These are phyloP conservation scores for Dryobates pubescens DNA, from an alignment of 2,797 vertebrate species.

Conservation along the genomic window DNA sequence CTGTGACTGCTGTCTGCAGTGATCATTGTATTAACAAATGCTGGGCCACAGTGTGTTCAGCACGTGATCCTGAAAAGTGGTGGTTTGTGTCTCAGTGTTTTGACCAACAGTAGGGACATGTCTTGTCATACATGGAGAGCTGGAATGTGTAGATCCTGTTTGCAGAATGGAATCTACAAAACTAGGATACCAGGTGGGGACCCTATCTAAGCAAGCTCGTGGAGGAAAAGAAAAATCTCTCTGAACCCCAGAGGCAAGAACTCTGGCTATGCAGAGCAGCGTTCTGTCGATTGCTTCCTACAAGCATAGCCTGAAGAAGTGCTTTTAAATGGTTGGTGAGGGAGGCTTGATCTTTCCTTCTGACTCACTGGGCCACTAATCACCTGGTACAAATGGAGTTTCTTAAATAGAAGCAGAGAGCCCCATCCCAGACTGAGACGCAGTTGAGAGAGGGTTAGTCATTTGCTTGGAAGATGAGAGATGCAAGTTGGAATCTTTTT, in stretches of 20 bases:
- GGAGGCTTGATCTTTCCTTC: background rate
- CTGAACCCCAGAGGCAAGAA: rapidly evolving
- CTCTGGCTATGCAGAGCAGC: rapidly evolving
- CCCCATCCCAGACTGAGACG: background rate
- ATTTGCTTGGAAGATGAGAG: background rate
- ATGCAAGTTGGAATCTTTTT: background rate
- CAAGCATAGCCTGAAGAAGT: background rate
- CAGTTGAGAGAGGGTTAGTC: constrained; percentile 22
- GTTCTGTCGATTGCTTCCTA: background rate
- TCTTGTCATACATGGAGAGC: background rate
- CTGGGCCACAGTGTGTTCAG: background rate
- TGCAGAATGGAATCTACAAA: background rate
- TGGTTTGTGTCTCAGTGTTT: background rate
- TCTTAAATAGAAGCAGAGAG: background rate
- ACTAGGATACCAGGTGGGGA: rapidly evolving
- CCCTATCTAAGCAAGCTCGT: background rate
- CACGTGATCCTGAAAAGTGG: background rate
- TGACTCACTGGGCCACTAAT: background rate
- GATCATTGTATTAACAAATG: background rate
- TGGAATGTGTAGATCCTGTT: background rate
- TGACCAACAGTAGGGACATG: rapidly evolving
- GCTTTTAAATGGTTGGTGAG: background rate
- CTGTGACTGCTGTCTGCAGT: background rate
- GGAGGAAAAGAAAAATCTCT: background rate
- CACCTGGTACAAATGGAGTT: background rate